Conservation (phyloP, 2,888 invertebrate species). For the Apoda limacodes region DNA sequence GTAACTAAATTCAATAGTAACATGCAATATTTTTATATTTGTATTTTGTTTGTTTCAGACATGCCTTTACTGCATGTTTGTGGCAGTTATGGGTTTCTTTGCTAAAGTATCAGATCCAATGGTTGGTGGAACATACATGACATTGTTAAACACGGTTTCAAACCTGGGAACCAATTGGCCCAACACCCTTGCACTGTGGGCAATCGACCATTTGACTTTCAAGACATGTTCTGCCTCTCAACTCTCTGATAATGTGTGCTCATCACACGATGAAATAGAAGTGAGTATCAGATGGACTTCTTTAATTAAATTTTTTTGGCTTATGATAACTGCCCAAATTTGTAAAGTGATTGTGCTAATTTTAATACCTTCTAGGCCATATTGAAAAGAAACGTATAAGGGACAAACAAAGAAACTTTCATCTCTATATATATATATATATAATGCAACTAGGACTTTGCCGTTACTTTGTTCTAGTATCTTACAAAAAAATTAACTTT, state of each 20-base stretch:
- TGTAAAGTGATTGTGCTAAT: no score
- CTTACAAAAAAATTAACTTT: no score
- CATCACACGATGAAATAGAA: slow-evolving; percentile 71
- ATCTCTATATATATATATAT: no score
- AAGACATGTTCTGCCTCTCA: slow-evolving; percentile 73
- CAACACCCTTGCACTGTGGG: slow-evolving; percentile 88
- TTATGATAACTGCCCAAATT: no score
- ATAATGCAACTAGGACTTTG: no score
- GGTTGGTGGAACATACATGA: slow-evolving; percentile 99
- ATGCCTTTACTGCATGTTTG: slow-evolving; percentile 96
- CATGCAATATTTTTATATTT: neutral
- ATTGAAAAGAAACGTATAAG: no score
- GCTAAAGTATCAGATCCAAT: slow-evolving; percentile 96
- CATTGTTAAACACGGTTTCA: slow-evolving; percentile 92
- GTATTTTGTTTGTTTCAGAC: slow-evolving; percentile 68
- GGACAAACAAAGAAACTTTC: no score
- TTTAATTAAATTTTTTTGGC: no score
- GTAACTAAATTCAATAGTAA: neutral
- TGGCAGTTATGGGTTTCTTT: slow-evolving; percentile 97
- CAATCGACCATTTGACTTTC: slow-evolving; percentile 90
- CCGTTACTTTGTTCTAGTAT: no score
- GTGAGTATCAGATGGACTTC: slow-evolving; percentile 71
- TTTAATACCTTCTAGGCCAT: no score
- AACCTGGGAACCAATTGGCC: slow-evolving; percentile 99
- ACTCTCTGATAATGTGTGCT: slow-evolving; percentile 72